Evolutionary conservation across 2,888 invertebrate genomes (phyloP), one percentile per base, ranked within the genome.

Genomic region (Agrotis ipsilon): DNA sequence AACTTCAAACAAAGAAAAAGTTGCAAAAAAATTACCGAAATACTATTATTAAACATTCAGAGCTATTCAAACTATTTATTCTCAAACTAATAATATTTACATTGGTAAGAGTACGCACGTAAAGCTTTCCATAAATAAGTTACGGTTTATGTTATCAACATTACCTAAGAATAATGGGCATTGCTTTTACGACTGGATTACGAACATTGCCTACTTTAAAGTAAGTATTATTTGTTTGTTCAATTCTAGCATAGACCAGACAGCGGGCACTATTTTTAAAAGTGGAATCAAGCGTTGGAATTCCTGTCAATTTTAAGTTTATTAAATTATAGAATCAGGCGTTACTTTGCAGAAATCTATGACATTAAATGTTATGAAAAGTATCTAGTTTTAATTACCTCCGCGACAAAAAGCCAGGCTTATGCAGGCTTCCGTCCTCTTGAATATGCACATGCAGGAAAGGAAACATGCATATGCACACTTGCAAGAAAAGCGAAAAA

Each of bases 191-290:
- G 18, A 19, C 9, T 7, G 32, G 18, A 39, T 32, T 32, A 45
- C 18, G 16, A 19, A 64, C 13, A 52, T 43, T 55, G 18, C 1
- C 14, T 48, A 48, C 48, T 49, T 67, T 43, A 21, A 58, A 58
- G 51, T 55, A 58, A 58, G 51, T 55, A 24, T 5, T 49, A 49
- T 72, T 78, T 77, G 39, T 77, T 64, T 65, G 57, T 63, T 49
- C 18, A 54, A 45, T 27, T 68, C 51, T 51, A 27, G 16, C 14
- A 63, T 9, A 21, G 57, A 61, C 11, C 45, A 76, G 51, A 67
- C 11, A n/a, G 46, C 19, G 13, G 11, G 3, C 3, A 11, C 19
- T 64, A 67, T 54, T 68, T 81, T 49, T 16, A 70, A 58, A 18
- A 24, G 13, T 39, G 27, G 19, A 13, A 54, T 21, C 14, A 55